phyloP scores from a whole-genome alignment of 35 echinoderm and acorn worm species.

The Lytechinus variegatus region DNA sequence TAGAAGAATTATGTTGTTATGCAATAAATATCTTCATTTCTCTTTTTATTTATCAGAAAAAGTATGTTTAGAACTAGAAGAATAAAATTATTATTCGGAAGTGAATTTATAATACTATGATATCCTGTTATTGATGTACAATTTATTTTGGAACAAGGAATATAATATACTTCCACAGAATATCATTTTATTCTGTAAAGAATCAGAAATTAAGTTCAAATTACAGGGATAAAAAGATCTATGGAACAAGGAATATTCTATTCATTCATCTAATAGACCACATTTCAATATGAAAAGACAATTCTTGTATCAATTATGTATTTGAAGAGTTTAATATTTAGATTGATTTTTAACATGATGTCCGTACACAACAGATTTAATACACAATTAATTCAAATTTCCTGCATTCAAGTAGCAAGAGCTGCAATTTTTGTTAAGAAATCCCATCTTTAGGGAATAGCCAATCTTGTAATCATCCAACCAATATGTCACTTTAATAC shows the following conservation, averaged over 20 bases:
- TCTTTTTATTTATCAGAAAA: not conserved
- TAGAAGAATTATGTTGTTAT: not conserved
- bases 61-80: not conserved
- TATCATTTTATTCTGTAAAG: not conserved
- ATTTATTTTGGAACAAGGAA: not conserved
- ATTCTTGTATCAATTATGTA: not conserved
- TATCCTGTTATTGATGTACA: not conserved
- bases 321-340: not conserved
- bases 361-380: not conserved
- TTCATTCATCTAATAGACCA: not conserved
- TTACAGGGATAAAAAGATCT: not conserved
- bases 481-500: constrained; percentile 22
- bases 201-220: not conserved
- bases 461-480: not conserved
- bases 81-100: not conserved
- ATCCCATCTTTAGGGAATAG: not conserved
- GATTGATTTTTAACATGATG: not conserved
- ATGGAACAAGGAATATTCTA: not conserved
- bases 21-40: not conserved
- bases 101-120: not conserved
- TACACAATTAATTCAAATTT: not conserved
- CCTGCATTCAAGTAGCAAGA: not conserved
- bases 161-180: not conserved
- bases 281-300: not conserved
- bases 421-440: not conserved